Evolutionary conservation across 2,888 invertebrate genomes (phyloP), one percentile per base, ranked within the genome.

Genomic region (Brachyptera putata): DNA sequence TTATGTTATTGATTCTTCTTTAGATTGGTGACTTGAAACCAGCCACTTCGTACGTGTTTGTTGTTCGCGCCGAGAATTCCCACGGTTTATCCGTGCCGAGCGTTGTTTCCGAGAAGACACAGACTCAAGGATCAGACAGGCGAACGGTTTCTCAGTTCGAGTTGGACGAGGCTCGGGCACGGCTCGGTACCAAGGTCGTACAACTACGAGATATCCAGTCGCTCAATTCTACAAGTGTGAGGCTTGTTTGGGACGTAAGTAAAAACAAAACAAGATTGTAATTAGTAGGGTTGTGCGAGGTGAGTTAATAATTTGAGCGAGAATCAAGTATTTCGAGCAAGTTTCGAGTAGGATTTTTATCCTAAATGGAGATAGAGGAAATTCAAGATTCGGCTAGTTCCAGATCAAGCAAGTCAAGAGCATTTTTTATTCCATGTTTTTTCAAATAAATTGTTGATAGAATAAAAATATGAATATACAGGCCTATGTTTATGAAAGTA

Each of bases 31-130:
- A 85, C 68, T 77, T 93, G 65, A 85, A 85, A 69, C 87, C 90
- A 1, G 89, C 88, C 69, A 89, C 90, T 46, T 83, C 85, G 30
- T 95, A 95, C 75, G 83, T 91, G 64, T 95, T 95, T 73, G 78
- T 92, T 63, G 87, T 95, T 36, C 82, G 89, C 57, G 92, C 93
- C 0, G 89, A 91, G 76, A 95, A 93, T 73, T 83, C 85, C 11
- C 87, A 92, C 70, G 94, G 94, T 11, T 78, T 91, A 46, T 90
- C 92, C 1, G 81, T 86, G 39, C 93, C 94, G 1, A 91, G 91
- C 68, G 82, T 83, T 13, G 76, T 88, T 26, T 91, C 91, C 18
- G 83, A 84, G 65, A 78, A 82, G 13, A 84, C 87, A 24, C 82
- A 84, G 67, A 91, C 91, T 5, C 75, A 80, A 53, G 77, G 82